phyloP scores from a whole-genome alignment of 2,113 vertebrate genomes.

The human region DNA sequence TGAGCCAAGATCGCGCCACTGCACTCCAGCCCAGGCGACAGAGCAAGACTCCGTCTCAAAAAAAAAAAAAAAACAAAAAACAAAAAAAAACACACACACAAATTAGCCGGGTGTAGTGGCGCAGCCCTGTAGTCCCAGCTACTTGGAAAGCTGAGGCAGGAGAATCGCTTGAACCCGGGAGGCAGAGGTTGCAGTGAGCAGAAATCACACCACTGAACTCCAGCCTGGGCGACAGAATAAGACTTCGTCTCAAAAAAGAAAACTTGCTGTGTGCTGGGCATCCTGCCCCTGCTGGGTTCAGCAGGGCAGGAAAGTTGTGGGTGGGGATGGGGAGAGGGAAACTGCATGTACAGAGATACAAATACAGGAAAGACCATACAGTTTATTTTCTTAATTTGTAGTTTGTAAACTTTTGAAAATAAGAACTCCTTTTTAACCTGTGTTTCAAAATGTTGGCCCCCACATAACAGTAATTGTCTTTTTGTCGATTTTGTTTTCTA shows the following conservation, averaged over 20 bases:
- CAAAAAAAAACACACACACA: no score
- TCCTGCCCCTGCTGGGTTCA: background rate
- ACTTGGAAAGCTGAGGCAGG: no score
- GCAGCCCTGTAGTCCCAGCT: no score
- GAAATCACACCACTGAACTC: no score
- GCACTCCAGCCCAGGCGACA: no score
- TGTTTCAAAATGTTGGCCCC: constrained; percentile 19
- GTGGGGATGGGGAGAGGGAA: no score
- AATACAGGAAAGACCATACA: background rate
- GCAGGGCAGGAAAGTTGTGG: background rate
- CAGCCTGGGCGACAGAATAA: no score
- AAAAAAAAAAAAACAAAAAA: background rate
- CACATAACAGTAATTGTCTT: background rate
- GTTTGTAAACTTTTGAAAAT: background rate
- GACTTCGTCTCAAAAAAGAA: background rate
- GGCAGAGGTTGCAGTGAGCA: no score
- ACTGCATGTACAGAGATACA: background rate
- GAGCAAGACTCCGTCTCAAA: no score
- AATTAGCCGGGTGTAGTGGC: no score
- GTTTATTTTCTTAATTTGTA: background rate
- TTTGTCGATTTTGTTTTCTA: background rate
- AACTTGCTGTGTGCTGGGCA: background rate
- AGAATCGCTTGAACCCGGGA: no score
- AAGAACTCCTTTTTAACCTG: background rate
- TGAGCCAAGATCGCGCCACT: no score